Conservation (phyloP, 2,113 vertebrate genomes). For the Phyllostomus hastatus region DNA sequence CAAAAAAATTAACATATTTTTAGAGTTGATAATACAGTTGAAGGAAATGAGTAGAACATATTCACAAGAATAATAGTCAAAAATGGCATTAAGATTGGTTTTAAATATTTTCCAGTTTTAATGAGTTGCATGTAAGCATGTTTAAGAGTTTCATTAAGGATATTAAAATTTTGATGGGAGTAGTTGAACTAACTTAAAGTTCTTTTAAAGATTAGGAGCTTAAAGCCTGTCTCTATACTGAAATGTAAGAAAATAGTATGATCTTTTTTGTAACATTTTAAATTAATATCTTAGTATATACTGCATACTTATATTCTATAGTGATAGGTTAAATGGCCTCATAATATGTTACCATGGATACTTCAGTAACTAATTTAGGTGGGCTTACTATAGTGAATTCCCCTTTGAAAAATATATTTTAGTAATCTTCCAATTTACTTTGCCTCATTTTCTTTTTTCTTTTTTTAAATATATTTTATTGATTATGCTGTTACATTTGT, state of each 20-base stretch:
- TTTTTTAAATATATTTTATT: too few species aligned
- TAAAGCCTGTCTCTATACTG: neutral
- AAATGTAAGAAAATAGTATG: neutral
- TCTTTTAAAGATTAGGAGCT: neutral
- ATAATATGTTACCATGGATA: neutral
- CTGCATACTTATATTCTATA: neutral
- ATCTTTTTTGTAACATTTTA: constrained; percentile 14
- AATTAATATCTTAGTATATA: neutral
- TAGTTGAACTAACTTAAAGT: neutral
- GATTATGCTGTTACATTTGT: too few species aligned
- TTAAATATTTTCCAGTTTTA: neutral
- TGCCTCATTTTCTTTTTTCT: neutral
- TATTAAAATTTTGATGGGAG: neutral
- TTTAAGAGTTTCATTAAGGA: constrained; percentile 1
- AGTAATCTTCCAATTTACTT: neutral
- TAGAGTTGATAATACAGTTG: neutral
- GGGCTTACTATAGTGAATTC: neutral
- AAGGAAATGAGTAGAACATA: constrained; percentile 29
- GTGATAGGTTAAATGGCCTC: neutral
- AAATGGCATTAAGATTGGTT: neutral
- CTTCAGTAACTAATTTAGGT: neutral
- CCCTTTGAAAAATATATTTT: neutral
- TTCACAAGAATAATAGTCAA: neutral
- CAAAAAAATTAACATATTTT: neutral
- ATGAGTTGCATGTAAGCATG: neutral